Base-by-base conservation (phyloP, 2,113 vertebrate genomes). In the Vulpes lagopus region DNA sequence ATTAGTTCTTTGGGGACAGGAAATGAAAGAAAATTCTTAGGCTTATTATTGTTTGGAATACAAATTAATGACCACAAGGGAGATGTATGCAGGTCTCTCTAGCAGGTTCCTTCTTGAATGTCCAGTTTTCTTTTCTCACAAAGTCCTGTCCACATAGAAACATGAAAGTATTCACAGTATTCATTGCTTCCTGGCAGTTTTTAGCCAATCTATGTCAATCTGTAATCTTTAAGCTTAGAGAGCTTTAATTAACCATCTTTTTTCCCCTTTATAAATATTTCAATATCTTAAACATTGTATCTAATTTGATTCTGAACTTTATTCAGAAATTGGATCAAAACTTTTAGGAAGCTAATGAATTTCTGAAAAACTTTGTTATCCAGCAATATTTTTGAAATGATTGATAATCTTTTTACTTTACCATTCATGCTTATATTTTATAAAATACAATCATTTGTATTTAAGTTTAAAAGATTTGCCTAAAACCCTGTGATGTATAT, bases 391-490 rank as follows among this genome's bases (percentile, higher is more conserved):
- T 67, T 55, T 57, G 10, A 94, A 94, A 35, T 89, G 23, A 51
- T 65, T 32, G 14, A 55, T 67, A 59, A 1, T n/a, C 22, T 20
- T 88, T 95, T 89, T 60, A 79, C 11, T 30, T 85, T 85, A n/a
- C 5, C 2, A 69, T 9, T 80, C 5, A 55, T 81, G 55, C 38
- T 92, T 94, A 80, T 22, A 83, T 57, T 96, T 82, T n/a, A 83
- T 94, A 11, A 82, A 92, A 93, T 67, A 5, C 2, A 55, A 7
- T 90, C 5, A 59, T 96, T 97, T 73, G 79, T 90, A 87, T 96
- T 95, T 96, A 30, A 86, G 19, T 91, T 94, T 53, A 82, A 79
- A 97, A 35, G 23, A 32, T 95, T 95, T 97, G 94, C 73, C 11
- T 59, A 73, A 81, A 97, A 81, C 89, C 83, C 87, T 98, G 85